Conservation (phyloP, 2,888 invertebrate species). For the Standfussiana lucernea region DNA sequence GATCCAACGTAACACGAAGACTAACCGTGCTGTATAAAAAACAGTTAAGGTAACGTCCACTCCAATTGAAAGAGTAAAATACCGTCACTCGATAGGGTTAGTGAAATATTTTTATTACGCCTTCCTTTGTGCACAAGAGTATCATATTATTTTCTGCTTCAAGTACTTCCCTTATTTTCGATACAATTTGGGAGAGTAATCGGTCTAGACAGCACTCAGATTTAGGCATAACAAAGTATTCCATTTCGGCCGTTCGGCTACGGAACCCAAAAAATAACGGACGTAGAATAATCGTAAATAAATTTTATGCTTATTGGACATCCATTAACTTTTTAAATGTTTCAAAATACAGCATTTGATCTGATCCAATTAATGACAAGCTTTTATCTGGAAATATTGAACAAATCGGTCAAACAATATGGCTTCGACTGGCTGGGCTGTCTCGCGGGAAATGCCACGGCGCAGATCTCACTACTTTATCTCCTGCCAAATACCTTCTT, state of each 20-base stretch:
- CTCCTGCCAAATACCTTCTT: slow-evolving; percentile 67
- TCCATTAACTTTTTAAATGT: slow-evolving; percentile 38
- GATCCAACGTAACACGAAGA: not conserved
- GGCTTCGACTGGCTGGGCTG: slow-evolving; percentile 32
- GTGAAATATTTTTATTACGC: slow-evolving; percentile 7
- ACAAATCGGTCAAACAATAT: slow-evolving; percentile 43
- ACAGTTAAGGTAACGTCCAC: slow-evolving; percentile 6
- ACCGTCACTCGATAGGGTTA: slow-evolving; percentile 11
- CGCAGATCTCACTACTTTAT: slow-evolving; percentile 67
- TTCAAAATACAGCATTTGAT: slow-evolving; percentile 22
- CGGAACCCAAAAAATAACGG: slow-evolving; percentile 40
- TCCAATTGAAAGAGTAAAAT: slow-evolving; percentile 17
- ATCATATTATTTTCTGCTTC: slow-evolving; percentile 1
- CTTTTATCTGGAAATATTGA: slow-evolving; percentile 40
- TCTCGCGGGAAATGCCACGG: slow-evolving; percentile 48
- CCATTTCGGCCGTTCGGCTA: not conserved
- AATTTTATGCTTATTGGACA: slow-evolving; percentile 48
- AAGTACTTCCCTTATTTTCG: not conserved
- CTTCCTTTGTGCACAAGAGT: slow-evolving; percentile 1
- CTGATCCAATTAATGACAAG: slow-evolving; percentile 44
- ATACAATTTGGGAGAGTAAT: slow-evolving; percentile 20
- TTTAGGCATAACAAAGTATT: slow-evolving; percentile 17
- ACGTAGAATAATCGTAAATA: slow-evolving; percentile 37
- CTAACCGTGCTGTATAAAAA: slow-evolving; percentile 6
- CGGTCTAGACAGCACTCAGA: slow-evolving; percentile 23